Percentiles rank a stretch among this genome's conserved stretches.
Evolutionary conservation across 2,113 vertebrate species (phyloP).

Genomic region (Neolamprologus ventralis): DNA sequence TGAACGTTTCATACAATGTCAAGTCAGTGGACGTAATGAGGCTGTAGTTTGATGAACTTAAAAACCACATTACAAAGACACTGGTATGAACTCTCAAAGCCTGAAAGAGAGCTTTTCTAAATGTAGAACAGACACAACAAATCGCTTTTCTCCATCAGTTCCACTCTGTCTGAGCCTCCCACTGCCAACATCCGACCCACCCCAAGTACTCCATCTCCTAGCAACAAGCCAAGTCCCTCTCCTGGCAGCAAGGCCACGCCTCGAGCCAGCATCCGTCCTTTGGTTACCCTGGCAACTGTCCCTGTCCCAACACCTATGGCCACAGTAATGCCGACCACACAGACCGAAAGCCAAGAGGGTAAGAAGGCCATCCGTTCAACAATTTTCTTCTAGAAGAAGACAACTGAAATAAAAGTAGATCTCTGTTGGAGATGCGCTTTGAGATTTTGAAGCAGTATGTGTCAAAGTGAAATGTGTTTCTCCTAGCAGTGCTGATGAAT

Average conservation of each 20-base stretch:
- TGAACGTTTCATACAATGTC: not conserved
- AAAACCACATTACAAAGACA: not conserved
- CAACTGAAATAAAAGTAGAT: not conserved
- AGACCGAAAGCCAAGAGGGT: slow-evolving; percentile 94
- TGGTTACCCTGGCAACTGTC: slow-evolving; percentile 89
- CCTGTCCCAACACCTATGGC: slow-evolving; percentile 92
- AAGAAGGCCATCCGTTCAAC: not conserved
- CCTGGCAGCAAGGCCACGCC: slow-evolving; percentile 90
- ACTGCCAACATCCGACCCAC: slow-evolving; percentile 98
- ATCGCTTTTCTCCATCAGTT: slow-evolving; percentile 58
- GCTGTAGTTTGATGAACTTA: not conserved
- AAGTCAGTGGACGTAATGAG: not conserved
- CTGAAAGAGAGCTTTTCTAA: not conserved
- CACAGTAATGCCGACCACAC: slow-evolving; percentile 97
- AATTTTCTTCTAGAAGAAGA: not conserved
- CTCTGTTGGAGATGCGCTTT: not conserved
- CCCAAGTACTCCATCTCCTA: slow-evolving; percentile 84
- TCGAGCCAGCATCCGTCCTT: slow-evolving; percentile 93
- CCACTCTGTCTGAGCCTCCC: slow-evolving; percentile 87
- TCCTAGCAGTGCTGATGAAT: slow-evolving; percentile 73
- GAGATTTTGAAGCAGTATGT: not conserved
- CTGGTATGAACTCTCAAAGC: not conserved
- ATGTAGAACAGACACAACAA: not conserved
- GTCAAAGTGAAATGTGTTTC: slow-evolving; percentile 25
- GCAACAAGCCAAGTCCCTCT: slow-evolving; percentile 70